These are phyloP conservation scores for Chionis minor DNA, from an alignment of 2,113 vertebrate species.

Conservation along the genomic window DNA sequence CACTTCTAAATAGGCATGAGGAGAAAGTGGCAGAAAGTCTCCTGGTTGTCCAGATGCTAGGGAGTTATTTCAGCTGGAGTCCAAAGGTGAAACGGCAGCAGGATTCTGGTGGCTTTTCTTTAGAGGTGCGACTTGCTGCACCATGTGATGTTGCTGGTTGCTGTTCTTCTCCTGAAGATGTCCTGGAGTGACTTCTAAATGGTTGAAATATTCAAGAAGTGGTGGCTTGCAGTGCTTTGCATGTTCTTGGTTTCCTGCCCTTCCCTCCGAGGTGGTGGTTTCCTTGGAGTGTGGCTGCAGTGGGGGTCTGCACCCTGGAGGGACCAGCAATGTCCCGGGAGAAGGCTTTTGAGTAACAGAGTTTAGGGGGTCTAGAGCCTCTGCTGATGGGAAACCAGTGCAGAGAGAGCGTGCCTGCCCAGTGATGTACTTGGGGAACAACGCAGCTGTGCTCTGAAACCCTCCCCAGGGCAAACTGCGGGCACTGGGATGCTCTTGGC, in stretches of 20 bases:
- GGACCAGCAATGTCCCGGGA: fast-evolving
- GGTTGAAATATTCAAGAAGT: background rate
- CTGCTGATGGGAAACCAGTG: background rate
- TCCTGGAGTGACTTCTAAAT: background rate
- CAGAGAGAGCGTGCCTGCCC: background rate
- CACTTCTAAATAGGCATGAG: background rate
- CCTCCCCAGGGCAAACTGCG: fast-evolving
- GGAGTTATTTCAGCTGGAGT: background rate
- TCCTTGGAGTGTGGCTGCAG: background rate
- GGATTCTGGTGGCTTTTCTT: background rate
- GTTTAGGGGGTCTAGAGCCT: background rate
- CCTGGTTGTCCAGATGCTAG: background rate
- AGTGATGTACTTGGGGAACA: background rate
- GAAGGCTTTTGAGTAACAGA: background rate
- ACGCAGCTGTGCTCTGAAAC: background rate
- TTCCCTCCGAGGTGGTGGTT: background rate
- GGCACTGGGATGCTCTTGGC: background rate
- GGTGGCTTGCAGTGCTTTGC: background rate
- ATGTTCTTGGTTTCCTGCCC: background rate
- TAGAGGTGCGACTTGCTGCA: background rate
- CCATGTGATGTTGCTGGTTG: background rate
- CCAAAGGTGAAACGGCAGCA: background rate
- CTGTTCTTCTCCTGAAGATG: background rate
- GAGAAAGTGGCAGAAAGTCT: background rate
- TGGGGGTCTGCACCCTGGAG: background rate